Percentiles rank a stretch among this genome's conserved stretches.
These are phyloP conservation scores for Sceliomorpha sp. DNA, from an alignment of 2,888 invertebrate species.

Conservation along the genomic window DNA sequence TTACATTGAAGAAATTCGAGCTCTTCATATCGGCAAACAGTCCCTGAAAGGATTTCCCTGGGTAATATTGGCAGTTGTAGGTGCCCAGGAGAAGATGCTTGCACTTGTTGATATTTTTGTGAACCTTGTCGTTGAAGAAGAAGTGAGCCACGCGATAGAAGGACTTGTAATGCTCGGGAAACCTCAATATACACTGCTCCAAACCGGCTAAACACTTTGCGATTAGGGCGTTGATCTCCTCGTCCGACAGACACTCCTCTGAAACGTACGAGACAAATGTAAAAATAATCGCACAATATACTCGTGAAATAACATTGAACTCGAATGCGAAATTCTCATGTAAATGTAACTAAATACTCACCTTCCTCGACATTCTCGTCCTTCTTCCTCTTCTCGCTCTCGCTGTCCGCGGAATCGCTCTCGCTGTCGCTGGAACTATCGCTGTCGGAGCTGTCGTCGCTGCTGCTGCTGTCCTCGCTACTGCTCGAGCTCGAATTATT, in stretches of 20 bases:
- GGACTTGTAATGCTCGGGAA: conserved; percentile 96
- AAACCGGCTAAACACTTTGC: conserved; percentile 88
- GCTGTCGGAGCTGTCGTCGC: conserved; percentile 82
- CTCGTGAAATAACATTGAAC: too few relatives aligned
- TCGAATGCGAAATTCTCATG: too few relatives aligned
- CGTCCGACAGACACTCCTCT: conserved; percentile 74
- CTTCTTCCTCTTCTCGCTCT: conserved; percentile 74
- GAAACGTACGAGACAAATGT: conserved; percentile 19
- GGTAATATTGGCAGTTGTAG: conserved; percentile 83
- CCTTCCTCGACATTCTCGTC: conserved; percentile 61
- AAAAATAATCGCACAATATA: not conserved
- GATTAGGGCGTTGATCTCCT: conserved; percentile 84
- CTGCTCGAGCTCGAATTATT: conserved; percentile 79
- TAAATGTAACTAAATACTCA: too few relatives aligned
- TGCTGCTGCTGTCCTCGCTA: conserved; percentile 82
- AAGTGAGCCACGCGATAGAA: conserved; percentile 92
- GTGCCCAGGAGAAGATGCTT: conserved; percentile 87
- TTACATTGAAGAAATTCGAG: conserved; percentile 93
- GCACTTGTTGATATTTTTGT: conserved; percentile 86
- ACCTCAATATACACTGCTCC: conserved; percentile 91
- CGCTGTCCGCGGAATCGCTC: conserved; percentile 82
- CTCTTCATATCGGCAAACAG: conserved; percentile 92
- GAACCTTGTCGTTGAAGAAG: conserved; percentile 87
- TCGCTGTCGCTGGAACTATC: conserved; percentile 82
- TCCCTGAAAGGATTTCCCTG: conserved; percentile 87